phyloP scores from a whole-genome alignment of 2,888 invertebrate genomes.

The Cryptophagus acutangulus region DNA sequence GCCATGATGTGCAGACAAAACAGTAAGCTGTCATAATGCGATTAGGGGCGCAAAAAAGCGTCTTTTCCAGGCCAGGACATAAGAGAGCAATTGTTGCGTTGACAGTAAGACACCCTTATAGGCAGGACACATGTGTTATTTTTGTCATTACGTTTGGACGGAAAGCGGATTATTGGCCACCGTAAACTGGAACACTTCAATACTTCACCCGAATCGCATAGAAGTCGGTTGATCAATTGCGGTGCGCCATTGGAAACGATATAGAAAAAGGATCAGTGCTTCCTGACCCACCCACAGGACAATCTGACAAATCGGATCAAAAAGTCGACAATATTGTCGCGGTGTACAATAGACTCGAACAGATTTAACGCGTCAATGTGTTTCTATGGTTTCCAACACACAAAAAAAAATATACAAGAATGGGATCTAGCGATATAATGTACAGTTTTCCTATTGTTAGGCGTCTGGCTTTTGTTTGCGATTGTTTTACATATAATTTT shows the following conservation, averaged over 20 bases:
- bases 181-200: conserved; percentile 17
- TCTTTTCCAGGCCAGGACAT: conserved; percentile 41
- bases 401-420: no score
- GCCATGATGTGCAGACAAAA: no score
- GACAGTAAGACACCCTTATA: conserved; percentile 49
- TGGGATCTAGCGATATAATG: no score
- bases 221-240: background rate
- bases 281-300: conserved; percentile 48
- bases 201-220: background rate
- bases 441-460: no score
- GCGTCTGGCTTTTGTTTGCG: no score
- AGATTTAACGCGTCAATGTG: conserved; percentile 45
- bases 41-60: conserved; percentile 41
- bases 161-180: conserved; percentile 47
- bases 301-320: conserved; percentile 52
- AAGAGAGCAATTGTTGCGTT: conserved; percentile 45
- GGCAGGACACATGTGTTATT: conserved; percentile 49
- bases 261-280: conserved; percentile 48
- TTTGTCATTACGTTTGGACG: conserved; percentile 48
- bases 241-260: conserved; percentile 39
- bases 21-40: conserved; percentile 42
- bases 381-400: no score
- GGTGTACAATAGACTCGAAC: conserved; percentile 45
- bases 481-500: no score
- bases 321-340: conserved; percentile 51